Conservation (phyloP, 2,113 vertebrate species). For the Noturus placidus region DNA sequence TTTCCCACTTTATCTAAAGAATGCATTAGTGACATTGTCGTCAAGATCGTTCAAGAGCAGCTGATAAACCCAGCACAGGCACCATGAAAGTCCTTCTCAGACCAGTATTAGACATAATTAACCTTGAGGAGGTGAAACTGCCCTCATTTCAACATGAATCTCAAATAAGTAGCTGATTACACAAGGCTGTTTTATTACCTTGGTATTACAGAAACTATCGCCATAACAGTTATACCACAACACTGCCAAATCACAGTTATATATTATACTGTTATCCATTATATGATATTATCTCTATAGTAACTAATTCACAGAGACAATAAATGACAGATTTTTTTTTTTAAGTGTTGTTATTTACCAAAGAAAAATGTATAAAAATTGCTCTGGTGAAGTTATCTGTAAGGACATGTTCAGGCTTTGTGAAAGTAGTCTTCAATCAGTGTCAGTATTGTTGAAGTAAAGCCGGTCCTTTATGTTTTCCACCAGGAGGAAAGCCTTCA, state of each 20-base stretch:
- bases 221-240: background rate
- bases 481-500: background rate
- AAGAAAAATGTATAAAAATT: background rate
- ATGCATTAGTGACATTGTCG: constrained; percentile 62
- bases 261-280: background rate
- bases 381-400: background rate
- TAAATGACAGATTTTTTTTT: background rate
- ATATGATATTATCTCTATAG: background rate
- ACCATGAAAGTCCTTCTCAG: constrained; percentile 49
- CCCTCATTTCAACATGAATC: constrained; percentile 34
- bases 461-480: background rate
- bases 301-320: no score
- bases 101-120: constrained; percentile 50
- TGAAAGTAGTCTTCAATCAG: background rate
- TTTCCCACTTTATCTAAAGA: constrained; percentile 62
- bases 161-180: constrained; percentile 35
- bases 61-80: constrained; percentile 63
- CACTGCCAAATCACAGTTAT: background rate
- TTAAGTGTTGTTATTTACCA: background rate
- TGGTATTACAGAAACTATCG: background rate
- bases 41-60: constrained; percentile 59
- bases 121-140: constrained; percentile 48
- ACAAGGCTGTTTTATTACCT: constrained; percentile 7
- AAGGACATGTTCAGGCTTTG: background rate
- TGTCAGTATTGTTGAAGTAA: background rate